Percentiles rank a stretch among this genome's conserved stretches.
Conservation (phyloP, 1,140 invertebrate species). For the Berghia stephanieae region DNA sequence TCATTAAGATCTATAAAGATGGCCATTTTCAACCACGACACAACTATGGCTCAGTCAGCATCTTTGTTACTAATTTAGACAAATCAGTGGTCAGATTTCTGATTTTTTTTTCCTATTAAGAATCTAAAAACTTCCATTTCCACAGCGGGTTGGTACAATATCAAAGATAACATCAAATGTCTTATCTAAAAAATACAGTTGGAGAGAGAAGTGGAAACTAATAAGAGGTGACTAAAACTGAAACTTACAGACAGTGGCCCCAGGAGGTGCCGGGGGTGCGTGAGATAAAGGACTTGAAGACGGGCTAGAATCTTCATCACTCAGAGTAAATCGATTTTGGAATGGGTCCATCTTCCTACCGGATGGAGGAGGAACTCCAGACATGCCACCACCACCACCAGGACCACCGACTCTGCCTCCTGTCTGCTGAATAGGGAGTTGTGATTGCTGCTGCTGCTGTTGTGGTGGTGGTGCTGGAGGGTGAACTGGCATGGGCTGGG, state of each 20-base stretch:
- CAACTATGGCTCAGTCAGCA: too few relatives aligned
- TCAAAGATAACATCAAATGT: slow-evolving; percentile 15
- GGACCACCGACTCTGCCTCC: neutral
- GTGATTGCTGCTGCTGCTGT: slow-evolving; percentile 16
- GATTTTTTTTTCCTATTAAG: too few relatives aligned
- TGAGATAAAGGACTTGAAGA: slow-evolving; percentile 54
- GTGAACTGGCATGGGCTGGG: neutral
- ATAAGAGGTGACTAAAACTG: neutral
- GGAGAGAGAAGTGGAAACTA: neutral
- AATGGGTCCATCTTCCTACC: slow-evolving; percentile 23
- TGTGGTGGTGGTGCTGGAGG: slow-evolving; percentile 7
- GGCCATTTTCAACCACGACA: too few relatives aligned
- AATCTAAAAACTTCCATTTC: too few relatives aligned
- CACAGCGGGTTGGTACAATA: too few relatives aligned
- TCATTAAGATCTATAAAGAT: too few relatives aligned
- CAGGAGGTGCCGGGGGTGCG: slow-evolving; percentile 56
- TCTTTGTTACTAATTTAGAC: too few relatives aligned
- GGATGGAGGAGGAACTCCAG: slow-evolving; percentile 28
- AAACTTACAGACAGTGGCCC: slow-evolving; percentile 57
- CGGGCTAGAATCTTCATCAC: slow-evolving; percentile 39
- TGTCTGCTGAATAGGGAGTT: slow-evolving; percentile 9
- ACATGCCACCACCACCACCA: neutral
- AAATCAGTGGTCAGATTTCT: too few relatives aligned
- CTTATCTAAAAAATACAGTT: neutral
- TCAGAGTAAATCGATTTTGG: slow-evolving; percentile 27